These are phyloP conservation scores for Styela clava DNA, from an alignment of 23 tunicate genomes.

Conservation along the genomic window DNA sequence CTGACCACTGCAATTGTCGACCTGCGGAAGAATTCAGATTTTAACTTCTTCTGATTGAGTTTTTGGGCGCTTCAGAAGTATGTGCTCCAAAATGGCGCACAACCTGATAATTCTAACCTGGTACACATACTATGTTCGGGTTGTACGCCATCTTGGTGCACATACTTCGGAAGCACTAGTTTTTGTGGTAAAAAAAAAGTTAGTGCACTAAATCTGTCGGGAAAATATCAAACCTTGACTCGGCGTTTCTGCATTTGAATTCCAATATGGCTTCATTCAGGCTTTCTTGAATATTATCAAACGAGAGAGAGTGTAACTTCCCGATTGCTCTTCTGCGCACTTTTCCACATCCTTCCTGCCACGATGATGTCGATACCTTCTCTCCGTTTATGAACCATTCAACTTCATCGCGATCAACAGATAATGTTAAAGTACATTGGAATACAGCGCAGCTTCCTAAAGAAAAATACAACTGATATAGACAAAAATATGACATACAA, in stretches of 20 bases:
- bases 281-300: neutral
- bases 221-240: slow-evolving; percentile 10
- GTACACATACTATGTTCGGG: too few species aligned
- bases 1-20: slow-evolving; percentile 24
- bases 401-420: slow-evolving; percentile 35
- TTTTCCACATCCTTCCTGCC: neutral
- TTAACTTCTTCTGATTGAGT: too few species aligned
- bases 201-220: too few species aligned
- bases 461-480: neutral
- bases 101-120: too few species aligned
- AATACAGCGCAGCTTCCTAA: slow-evolving; percentile 15
- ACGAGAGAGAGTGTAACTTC: neutral
- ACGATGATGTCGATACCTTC: neutral
- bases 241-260: slow-evolving; percentile 33
- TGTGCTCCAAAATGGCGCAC: too few species aligned
- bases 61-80: too few species aligned
- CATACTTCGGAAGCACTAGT: too few species aligned
- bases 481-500: neutral
- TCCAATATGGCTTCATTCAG: slow-evolving; percentile 7
- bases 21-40: slow-evolving; percentile 1
- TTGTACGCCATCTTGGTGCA: too few species aligned
- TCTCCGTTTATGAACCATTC: slow-evolving; percentile 40
- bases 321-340: neutral
- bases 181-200: too few species aligned
- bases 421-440: slow-evolving; percentile 6